A percentile compares a stretch with the other conserved stretches of the same genome.
Conservation (phyloP, 2,888 invertebrate species). For the Trachelus tabidus region DNA sequence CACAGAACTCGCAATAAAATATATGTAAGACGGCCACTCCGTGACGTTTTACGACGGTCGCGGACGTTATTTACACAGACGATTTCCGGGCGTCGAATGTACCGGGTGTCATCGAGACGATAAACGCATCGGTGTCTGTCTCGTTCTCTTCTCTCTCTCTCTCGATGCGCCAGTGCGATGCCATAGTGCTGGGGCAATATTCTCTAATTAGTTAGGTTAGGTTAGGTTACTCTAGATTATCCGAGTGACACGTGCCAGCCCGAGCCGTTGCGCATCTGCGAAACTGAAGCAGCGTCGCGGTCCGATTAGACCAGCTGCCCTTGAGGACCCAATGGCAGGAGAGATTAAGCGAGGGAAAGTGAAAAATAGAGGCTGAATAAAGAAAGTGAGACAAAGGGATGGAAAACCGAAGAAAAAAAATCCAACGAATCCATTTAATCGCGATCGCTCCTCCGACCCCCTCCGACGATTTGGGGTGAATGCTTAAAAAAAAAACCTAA, state of each 20-base stretch:
- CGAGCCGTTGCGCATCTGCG: constrained; percentile 39
- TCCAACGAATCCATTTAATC: too few species aligned
- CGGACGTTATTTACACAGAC: too few species aligned
- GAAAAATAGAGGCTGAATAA: too few species aligned
- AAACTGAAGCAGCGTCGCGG: constrained; percentile 44
- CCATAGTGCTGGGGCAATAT: constrained; percentile 5
- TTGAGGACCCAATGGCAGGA: too few species aligned
- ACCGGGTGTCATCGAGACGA: neutral
- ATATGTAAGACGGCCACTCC: too few species aligned
- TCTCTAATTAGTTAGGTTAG: constrained; percentile 16
- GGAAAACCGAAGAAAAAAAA: too few species aligned
- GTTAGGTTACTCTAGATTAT: neutral
- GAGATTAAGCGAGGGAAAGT: too few species aligned
- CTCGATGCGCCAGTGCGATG: constrained; percentile 9
- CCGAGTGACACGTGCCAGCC: constrained; percentile 20
- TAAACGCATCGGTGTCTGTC: neutral
- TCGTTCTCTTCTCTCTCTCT: neutral
- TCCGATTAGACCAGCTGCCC: neutral
- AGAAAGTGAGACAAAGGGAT: neutral
- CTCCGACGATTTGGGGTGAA: too few species aligned
- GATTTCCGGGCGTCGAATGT: neutral
- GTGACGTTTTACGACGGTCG: too few species aligned
- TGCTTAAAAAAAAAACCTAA: too few species aligned
- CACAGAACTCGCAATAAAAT: too few species aligned
- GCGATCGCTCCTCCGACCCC: too few species aligned